phyloP scores from a whole-genome alignment of 2,113 vertebrate genomes.

The Addax nasomaculatus region DNA sequence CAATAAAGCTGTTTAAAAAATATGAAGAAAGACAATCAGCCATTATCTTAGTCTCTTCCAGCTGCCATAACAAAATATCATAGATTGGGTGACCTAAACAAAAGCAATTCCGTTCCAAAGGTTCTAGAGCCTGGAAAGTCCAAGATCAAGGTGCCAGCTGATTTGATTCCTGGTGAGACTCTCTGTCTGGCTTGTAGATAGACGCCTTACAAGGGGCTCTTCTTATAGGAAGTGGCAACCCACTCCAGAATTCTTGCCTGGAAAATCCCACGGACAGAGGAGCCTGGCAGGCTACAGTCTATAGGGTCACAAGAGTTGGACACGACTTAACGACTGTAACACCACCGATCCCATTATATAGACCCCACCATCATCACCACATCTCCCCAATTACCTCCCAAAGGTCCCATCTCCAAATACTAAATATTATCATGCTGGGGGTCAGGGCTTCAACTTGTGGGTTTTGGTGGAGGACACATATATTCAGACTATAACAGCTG shows the following conservation, averaged over 20 bases:
- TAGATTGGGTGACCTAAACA: not conserved
- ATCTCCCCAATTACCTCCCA: not conserved
- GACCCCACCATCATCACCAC: not conserved
- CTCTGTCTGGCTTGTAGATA: not conserved
- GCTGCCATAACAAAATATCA: not conserved
- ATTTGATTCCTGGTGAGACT: not conserved
- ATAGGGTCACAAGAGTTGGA: not conserved
- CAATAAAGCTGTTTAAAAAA: not conserved
- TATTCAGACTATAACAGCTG: not conserved
- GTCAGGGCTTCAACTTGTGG: not conserved
- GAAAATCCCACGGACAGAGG: not conserved
- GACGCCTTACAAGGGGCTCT: not conserved
- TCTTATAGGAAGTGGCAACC: not conserved
- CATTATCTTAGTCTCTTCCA: accelerated
- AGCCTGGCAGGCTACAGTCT: not conserved
- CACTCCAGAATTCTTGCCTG: not conserved
- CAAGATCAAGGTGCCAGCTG: not conserved
- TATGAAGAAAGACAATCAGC: not conserved
- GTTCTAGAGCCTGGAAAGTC: not conserved
- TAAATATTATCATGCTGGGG: not conserved
- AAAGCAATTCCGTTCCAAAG: not conserved
- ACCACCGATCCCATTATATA: not conserved
- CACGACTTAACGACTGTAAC: not conserved
- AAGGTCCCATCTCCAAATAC: not conserved
- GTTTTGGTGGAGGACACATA: not conserved